Conservation (phyloP, 1,140 invertebrate genomes). For the Aporrectodea caliginosa region DNA sequence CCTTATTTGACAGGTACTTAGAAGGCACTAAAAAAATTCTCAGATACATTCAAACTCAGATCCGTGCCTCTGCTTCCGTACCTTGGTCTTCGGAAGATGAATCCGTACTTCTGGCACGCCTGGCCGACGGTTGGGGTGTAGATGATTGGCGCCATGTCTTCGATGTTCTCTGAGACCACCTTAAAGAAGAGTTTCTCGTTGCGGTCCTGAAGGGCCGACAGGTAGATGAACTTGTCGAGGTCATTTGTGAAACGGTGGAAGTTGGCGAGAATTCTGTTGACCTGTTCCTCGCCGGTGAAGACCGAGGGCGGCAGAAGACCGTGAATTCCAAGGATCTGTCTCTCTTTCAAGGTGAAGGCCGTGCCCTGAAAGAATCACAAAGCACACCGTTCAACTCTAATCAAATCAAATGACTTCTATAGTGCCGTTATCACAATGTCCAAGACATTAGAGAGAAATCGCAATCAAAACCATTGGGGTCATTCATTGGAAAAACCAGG, state of each 20-base stretch:
- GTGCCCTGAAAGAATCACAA: conserved; percentile 29
- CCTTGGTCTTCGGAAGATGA: conserved; percentile 83
- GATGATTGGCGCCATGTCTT: conserved; percentile 89
- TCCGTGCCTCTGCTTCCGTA: conserved; percentile 34
- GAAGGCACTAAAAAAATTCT: no score
- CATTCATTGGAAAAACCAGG: no score
- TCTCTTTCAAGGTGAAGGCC: conserved; percentile 25
- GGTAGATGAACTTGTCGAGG: conserved; percentile 31
- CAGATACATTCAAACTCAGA: no score
- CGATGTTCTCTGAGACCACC: conserved; percentile 63
- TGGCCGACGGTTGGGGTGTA: conserved; percentile 93
- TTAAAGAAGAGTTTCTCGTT: conserved; percentile 33
- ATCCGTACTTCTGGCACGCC: conserved; percentile 91
- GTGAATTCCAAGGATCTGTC: conserved; percentile 24
- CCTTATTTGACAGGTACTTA: no score
- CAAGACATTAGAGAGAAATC: no score
- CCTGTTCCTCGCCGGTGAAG: conserved; percentile 28
- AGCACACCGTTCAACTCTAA: no score
- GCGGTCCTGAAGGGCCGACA: conserved; percentile 25
- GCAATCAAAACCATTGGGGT: no score
- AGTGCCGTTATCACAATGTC: no score
- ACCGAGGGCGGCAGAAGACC: conserved; percentile 26
- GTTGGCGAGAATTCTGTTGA: conserved; percentile 17
- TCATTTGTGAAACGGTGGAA: not conserved
- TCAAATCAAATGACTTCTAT: no score